phyloP scores from a whole-genome alignment of 2,113 vertebrate genomes.

The Chamaea fasciata region DNA sequence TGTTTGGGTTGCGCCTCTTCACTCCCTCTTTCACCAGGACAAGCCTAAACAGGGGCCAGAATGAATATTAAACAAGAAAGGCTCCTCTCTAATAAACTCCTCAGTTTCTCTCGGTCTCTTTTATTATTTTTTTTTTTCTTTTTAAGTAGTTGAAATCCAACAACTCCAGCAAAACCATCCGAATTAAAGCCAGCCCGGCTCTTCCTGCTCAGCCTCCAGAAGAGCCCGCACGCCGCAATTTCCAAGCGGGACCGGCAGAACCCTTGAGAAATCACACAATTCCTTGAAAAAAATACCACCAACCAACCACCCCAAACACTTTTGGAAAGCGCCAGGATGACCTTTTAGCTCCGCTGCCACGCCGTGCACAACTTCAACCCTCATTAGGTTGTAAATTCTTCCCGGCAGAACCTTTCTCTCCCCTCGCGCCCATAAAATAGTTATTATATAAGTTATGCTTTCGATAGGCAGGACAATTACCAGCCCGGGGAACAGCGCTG shows the following conservation, averaged over 20 bases:
- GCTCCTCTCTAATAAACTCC: constrained; percentile 25
- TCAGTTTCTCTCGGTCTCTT: background rate
- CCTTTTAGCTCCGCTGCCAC: background rate
- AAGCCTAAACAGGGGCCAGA: constrained; percentile 53
- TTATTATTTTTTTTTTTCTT: too few relatives aligned
- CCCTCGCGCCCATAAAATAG: background rate
- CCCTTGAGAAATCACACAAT: background rate
- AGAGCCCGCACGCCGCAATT: background rate
- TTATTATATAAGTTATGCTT: background rate
- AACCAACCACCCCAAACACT: background rate
- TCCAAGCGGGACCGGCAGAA: background rate
- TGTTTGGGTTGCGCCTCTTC: constrained; percentile 40
- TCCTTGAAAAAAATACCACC: background rate
- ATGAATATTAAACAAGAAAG: constrained; percentile 36
- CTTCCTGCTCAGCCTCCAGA: background rate
- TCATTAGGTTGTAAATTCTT: constrained; percentile 25
- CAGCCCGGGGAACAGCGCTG: background rate
- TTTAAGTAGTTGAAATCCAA: background rate
- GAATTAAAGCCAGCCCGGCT: background rate
- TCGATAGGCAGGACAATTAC: background rate
- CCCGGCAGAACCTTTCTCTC: background rate
- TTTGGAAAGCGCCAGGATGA: background rate
- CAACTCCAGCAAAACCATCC: background rate
- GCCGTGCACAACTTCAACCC: background rate
- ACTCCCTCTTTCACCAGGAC: constrained; percentile 52